Evolutionary conservation across 2,113 vertebrate genomes (phyloP).

Genomic region (Gallinago media): DNA sequence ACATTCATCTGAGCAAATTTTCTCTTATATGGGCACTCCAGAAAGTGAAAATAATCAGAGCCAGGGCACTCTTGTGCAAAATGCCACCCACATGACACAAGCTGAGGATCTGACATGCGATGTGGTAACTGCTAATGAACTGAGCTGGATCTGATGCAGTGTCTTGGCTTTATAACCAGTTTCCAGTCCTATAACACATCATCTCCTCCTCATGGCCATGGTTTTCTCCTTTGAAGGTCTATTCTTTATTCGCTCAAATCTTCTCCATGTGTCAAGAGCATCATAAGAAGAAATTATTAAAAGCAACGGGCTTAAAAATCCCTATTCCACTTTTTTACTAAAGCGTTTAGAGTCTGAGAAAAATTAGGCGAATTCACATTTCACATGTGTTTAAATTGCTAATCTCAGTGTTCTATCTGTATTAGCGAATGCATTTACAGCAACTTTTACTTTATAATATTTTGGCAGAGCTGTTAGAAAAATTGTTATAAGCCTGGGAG

Average conservation of each 20-base stretch:
- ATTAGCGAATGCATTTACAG: slow-evolving; percentile 48
- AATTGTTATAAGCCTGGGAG: slow-evolving; percentile 52
- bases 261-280: slow-evolving; percentile 29
- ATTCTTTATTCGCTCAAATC: slow-evolving; percentile 23
- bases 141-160: neutral
- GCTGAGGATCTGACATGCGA: neutral
- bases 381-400: slow-evolving; percentile 55
- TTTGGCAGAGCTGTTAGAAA: slow-evolving; percentile 63
- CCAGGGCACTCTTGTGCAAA: neutral
- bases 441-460: slow-evolving; percentile 39
- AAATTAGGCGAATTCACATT: slow-evolving; percentile 54
- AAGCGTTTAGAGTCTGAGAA: slow-evolving; percentile 19
- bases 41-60: neutral
- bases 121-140: neutral
- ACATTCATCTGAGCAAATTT: neutral
- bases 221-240: slow-evolving; percentile 30
- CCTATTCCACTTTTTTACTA: slow-evolving; percentile 8
- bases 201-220: slow-evolving; percentile 1
- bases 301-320: slow-evolving; percentile 5
- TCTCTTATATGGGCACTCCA: neutral
- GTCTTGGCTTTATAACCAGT: neutral
- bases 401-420: slow-evolving; percentile 38
- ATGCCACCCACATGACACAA: slow-evolving; percentile 28
- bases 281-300: slow-evolving; percentile 35
- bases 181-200: neutral